Conservation (phyloP, 1,140 invertebrate species). For the Scylla paramamosain region DNA sequence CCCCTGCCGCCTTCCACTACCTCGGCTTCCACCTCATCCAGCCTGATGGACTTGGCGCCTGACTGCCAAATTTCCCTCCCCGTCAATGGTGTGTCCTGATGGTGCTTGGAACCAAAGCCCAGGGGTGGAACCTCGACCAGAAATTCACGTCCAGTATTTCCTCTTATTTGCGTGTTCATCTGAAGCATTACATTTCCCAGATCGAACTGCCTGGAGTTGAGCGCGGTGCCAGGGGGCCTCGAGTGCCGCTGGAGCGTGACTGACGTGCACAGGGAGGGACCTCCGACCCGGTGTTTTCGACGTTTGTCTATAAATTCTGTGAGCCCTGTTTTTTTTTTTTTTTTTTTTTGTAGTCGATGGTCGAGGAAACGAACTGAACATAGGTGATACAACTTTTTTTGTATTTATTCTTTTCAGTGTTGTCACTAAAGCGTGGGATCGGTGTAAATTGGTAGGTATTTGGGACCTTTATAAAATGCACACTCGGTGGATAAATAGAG, state of each 20-base stretch:
- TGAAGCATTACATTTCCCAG: background rate
- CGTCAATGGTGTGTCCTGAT: background rate
- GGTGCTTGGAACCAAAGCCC: background rate
- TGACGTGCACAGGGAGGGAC: background rate
- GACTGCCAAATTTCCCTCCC: background rate
- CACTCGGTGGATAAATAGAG: background rate
- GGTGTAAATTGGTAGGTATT: background rate
- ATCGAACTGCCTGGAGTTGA: too few relatives aligned
- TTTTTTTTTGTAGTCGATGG: background rate
- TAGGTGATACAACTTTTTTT: background rate
- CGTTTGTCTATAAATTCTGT: background rate
- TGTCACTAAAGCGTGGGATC: background rate
- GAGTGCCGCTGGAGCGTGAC: too few relatives aligned
- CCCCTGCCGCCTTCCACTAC: background rate
- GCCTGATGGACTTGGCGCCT: background rate
- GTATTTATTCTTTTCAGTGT: background rate
- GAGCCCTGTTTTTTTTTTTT: background rate
- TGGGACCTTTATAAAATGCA: background rate
- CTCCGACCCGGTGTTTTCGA: background rate
- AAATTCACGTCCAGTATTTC: slow-evolving; percentile 10
- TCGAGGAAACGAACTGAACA: background rate
- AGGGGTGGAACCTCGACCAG: background rate
- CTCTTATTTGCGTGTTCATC: background rate
- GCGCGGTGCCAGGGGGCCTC: too few relatives aligned
- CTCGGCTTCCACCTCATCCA: background rate